Conservation (phyloP, 2,797 vertebrate genomes). For the Cossypha dichroa region DNA sequence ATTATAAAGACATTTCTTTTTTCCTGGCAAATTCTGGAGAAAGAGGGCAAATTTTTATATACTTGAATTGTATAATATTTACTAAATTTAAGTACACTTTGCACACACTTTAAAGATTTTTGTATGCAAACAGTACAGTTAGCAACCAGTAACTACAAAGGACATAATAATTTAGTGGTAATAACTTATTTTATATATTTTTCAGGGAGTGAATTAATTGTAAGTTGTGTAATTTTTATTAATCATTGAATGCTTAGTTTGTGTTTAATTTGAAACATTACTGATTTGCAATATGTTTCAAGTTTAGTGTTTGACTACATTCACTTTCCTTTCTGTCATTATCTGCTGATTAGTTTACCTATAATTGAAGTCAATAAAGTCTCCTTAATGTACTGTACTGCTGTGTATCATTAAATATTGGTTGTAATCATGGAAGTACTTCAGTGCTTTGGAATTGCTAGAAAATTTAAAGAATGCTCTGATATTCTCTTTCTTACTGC, state of each 20-base stretch:
- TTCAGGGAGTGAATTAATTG: neutral
- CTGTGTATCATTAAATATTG: constrained; percentile 29
- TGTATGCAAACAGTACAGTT: neutral
- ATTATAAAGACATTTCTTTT: neutral
- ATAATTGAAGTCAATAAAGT: constrained; percentile 62
- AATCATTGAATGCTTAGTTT: neutral
- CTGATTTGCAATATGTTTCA: constrained; percentile 42
- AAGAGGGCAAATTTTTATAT: neutral
- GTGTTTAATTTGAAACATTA: constrained; percentile 10
- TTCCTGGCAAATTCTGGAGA: neutral
- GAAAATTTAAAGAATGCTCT: neutral
- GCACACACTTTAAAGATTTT: neutral
- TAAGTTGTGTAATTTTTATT: neutral
- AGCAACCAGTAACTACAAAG: neutral
- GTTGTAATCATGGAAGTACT: neutral
- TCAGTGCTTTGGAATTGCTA: neutral
- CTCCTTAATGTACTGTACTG: constrained; percentile 37
- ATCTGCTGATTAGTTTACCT: constrained; percentile 56
- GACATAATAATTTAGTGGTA: neutral
- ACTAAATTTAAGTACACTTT: neutral
- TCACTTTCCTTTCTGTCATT: constrained; percentile 26
- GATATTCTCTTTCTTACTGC: neutral
- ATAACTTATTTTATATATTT: neutral
- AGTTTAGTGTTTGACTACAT: constrained; percentile 9
- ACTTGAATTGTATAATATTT: neutral